phyloP scores from a whole-genome alignment of 2,797 vertebrate species.

The Hirundo rustica region DNA sequence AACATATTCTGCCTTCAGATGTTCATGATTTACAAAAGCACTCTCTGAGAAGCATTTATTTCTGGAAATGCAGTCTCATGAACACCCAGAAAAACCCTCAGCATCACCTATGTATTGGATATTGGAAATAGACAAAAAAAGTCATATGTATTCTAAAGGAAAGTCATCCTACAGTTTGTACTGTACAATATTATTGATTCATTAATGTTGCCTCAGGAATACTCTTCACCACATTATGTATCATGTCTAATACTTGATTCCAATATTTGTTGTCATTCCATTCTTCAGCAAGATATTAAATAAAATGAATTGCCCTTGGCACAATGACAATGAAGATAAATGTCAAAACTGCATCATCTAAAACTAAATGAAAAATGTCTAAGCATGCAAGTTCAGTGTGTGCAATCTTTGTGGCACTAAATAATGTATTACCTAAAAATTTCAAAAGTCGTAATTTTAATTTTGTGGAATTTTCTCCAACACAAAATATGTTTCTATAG shows the following conservation, averaged over 20 bases:
- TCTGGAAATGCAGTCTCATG: background rate
- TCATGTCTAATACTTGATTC: background rate
- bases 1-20: background rate
- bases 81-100: background rate
- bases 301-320: background rate
- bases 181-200: background rate
- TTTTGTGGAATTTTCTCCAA: background rate
- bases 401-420: background rate
- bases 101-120: background rate
- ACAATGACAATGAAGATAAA: slow-evolving; percentile 10
- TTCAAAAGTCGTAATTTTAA: background rate
- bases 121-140: background rate
- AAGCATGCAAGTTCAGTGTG: background rate
- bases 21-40: background rate
- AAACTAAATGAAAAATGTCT: background rate
- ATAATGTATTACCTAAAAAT: background rate
- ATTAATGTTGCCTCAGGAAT: background rate
- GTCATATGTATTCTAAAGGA: background rate
- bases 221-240: background rate
- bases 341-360: background rate
- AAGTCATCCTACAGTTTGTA: background rate
- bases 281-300: slow-evolving; percentile 13
- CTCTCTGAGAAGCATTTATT: background rate
- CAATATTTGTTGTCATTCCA: background rate
- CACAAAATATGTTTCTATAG: background rate